phyloP scores from a whole-genome alignment of 2,113 vertebrate genomes.

The Gymnorhina tibicen region DNA sequence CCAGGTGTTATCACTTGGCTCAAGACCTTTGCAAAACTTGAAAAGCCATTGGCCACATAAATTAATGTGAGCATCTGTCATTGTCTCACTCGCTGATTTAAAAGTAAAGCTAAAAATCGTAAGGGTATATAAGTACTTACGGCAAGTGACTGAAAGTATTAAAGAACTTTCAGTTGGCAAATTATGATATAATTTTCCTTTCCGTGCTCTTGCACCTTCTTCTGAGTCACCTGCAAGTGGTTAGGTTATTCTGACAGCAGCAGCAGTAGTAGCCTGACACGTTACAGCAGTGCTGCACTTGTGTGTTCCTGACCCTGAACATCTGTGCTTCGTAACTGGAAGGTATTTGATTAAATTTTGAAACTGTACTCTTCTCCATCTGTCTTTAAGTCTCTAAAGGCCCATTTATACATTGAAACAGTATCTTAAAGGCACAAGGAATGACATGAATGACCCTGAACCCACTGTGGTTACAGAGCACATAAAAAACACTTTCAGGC shows the following conservation, averaged over 20 bases:
- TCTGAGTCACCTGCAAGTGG: slow-evolving; percentile 24
- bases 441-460: neutral
- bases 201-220: neutral
- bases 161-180: neutral
- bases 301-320: slow-evolving; percentile 38
- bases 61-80: neutral
- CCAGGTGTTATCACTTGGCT: slow-evolving; percentile 7
- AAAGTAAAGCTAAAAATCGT: neutral
- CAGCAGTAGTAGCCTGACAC: slow-evolving; percentile 17
- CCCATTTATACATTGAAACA: slow-evolving; percentile 17
- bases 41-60: neutral
- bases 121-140: neutral
- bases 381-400: slow-evolving; percentile 1
- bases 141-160: neutral
- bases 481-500: neutral
- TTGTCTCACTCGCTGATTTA: neutral
- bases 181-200: neutral
- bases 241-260: neutral
- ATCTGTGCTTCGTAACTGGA: slow-evolving; percentile 12
- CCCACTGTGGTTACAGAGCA: neutral
- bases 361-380: slow-evolving; percentile 38
- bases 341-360: slow-evolving; percentile 45
- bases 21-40: neutral
- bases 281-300: neutral
- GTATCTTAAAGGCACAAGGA: slow-evolving; percentile 8